Conservation (phyloP, 2,797 vertebrate species). For the Manis javanica region DNA sequence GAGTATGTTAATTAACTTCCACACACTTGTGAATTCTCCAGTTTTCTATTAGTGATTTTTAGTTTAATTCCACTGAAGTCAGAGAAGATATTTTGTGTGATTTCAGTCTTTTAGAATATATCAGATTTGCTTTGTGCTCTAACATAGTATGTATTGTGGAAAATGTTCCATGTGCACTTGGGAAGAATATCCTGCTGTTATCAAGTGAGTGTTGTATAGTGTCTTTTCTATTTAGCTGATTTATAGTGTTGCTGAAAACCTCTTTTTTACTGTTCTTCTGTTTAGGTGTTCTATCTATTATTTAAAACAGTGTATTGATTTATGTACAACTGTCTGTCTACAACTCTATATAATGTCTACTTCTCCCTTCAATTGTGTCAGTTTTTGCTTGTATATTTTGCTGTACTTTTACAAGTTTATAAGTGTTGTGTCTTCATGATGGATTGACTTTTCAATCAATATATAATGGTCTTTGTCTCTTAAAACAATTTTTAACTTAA, state of each 20-base stretch:
- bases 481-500: background rate
- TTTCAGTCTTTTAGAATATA: background rate
- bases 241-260: background rate
- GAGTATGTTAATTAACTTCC: background rate
- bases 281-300: background rate
- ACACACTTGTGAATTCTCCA: background rate
- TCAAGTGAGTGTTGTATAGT: background rate
- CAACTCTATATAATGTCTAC: background rate
- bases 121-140: background rate
- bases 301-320: background rate
- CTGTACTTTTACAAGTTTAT: background rate
- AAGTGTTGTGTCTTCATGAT: background rate
- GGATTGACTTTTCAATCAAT: background rate
- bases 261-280: background rate
- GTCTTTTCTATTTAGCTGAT: background rate
- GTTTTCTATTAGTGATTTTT: background rate
- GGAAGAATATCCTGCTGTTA: background rate
- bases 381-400: background rate
- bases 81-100: background rate
- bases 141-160: background rate
- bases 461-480: background rate
- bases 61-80: background rate
- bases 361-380: background rate
- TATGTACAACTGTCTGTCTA: background rate
- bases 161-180: background rate